Conservation (phyloP, 2,888 invertebrate species). For the Spisula subtruncata region DNA sequence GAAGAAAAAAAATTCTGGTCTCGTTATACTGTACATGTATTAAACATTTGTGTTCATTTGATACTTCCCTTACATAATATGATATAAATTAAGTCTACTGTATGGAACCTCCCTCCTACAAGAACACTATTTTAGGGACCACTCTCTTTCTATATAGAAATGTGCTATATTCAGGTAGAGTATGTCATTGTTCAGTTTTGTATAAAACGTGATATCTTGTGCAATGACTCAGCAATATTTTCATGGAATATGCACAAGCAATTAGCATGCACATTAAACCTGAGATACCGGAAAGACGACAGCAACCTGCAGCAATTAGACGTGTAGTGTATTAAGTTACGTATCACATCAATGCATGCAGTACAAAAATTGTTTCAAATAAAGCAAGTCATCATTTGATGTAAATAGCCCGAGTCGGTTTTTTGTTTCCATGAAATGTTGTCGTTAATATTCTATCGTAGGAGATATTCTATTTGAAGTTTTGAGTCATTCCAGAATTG, state of each 20-base stretch:
- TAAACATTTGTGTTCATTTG: no score
- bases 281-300: neutral
- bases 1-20: no score
- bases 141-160: no score
- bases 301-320: conserved; percentile 3
- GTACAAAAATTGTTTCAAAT: neutral
- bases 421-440: conserved; percentile 1
- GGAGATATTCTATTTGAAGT: neutral
- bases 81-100: no score
- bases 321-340: neutral
- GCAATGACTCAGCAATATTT: conserved; percentile 6
- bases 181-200: neutral
- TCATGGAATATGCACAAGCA: neutral
- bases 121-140: neutral
- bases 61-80: no score
- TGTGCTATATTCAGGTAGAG: neutral
- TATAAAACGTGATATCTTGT: neutral
- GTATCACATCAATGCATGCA: neutral
- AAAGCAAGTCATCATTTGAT: neutral
- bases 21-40: no score
- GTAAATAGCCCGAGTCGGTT: neutral
- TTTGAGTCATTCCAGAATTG: neutral
- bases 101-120: neutral
- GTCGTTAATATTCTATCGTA: neutral
- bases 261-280: neutral